These are phyloP conservation scores for Anoura caudifer DNA, from an alignment of 2,113 vertebrate genomes.

Conservation along the genomic window DNA sequence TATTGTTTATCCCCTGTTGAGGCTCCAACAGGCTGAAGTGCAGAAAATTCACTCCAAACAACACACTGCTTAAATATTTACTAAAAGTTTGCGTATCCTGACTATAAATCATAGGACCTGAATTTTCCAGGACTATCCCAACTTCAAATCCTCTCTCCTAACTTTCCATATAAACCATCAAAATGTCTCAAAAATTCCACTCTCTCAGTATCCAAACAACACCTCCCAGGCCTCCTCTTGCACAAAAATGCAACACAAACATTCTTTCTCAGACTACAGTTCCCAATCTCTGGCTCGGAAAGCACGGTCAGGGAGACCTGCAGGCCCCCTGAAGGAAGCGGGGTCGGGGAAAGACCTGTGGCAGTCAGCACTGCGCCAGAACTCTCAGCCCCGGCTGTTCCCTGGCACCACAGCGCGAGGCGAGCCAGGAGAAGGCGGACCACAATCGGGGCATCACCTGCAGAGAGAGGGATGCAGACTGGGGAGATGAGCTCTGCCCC, in stretches of 20 bases:
- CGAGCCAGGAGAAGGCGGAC: neutral
- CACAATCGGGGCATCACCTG: fast-evolving
- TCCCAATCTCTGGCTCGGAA: conserved; percentile 20
- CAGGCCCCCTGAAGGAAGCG: neutral
- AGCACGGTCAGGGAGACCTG: neutral
- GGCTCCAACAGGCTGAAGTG: neutral
- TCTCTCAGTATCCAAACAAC: conserved; percentile 62
- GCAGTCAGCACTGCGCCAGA: neutral
- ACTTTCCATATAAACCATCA: conserved; percentile 67
- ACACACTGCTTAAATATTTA: conserved; percentile 20
- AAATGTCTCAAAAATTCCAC: conserved; percentile 70
- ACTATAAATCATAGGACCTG: conserved; percentile 40
- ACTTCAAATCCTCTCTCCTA: conserved; percentile 56
- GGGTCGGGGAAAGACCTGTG: neutral
- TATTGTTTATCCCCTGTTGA: neutral
- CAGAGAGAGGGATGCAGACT: too few relatives aligned
- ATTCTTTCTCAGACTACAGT: conserved; percentile 11
- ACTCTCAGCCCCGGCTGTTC: neutral
- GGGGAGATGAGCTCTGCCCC: neutral
- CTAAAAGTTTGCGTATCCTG: conserved; percentile 24
- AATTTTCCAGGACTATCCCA: conserved; percentile 62
- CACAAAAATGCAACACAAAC: neutral
- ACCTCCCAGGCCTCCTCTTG: conserved; percentile 32
- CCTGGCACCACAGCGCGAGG: neutral
- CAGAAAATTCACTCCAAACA: neutral